Conservation (phyloP, 2,797 vertebrate genomes). For the Gouania willdenowi region DNA sequence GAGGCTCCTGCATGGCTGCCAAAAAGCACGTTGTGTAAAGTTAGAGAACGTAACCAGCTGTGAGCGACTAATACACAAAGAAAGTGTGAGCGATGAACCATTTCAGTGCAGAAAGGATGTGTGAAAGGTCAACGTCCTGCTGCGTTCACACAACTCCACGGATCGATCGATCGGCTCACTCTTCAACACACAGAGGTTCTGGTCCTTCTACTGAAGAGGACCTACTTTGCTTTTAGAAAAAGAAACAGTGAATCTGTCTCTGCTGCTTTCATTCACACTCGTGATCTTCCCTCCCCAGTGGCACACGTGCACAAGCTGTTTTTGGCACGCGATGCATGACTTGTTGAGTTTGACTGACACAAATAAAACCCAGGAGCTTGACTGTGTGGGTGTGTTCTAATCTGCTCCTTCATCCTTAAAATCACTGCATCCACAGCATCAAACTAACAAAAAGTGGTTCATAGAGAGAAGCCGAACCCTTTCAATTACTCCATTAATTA, state of each 20-base stretch:
- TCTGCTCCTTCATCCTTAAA: too few species aligned
- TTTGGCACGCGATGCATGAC: conserved; percentile 1
- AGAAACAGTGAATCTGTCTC: conserved; percentile 6
- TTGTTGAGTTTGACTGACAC: neutral
- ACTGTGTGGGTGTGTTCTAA: too few species aligned
- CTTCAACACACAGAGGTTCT: neutral
- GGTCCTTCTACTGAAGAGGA: too few species aligned
- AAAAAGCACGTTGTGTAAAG: conserved; percentile 37
- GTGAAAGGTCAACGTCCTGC: conserved; percentile 48
- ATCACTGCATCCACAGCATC: too few species aligned
- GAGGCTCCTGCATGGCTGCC: conserved; percentile 18
- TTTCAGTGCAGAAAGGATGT: conserved; percentile 25
- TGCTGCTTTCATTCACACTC: neutral
- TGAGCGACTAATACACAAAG: conserved; percentile 33
- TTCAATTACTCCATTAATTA: too few species aligned
- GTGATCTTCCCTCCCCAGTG: neutral
- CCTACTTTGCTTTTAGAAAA: neutral
- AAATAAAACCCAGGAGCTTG: neutral
- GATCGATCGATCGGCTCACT: neutral
- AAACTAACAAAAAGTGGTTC: too few species aligned
- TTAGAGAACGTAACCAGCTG: conserved; percentile 33
- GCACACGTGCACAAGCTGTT: neutral
- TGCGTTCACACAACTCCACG: conserved; percentile 27
- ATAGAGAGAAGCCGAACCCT: too few species aligned
- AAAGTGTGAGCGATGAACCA: conserved; percentile 13